A percentile compares a stretch with the other conserved stretches of the same genome.
Evolutionary conservation across 2,797 vertebrate genomes (phyloP).

Genomic region (Sebastes nivosus): DNA sequence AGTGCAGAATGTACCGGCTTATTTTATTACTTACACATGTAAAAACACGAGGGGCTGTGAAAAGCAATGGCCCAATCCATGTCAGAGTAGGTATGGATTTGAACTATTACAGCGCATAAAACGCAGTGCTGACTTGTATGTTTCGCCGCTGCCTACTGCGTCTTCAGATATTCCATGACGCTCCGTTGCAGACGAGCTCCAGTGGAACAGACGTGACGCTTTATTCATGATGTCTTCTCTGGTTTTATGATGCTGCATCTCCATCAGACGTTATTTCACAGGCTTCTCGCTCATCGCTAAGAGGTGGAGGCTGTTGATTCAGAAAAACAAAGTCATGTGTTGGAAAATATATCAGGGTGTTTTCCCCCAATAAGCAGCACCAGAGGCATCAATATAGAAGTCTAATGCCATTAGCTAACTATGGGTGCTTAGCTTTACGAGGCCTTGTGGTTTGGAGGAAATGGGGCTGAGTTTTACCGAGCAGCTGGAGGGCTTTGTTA

Average conservation of each 20-base stretch:
- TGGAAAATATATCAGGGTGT: conserved; percentile 74
- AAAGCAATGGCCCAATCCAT: conserved; percentile 25
- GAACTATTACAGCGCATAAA: not conserved
- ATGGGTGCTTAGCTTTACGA: conserved; percentile 70
- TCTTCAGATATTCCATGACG: conserved; percentile 46
- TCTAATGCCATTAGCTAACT: conserved; percentile 61
- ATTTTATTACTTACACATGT: conserved; percentile 71
- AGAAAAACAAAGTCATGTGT: conserved; percentile 69
- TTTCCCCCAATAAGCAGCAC: conserved; percentile 68
- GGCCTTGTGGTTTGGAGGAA: conserved; percentile 77
- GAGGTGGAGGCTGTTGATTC: conserved; percentile 65
- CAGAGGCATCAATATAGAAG: conserved; percentile 58
- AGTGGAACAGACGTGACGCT: conserved; percentile 19
- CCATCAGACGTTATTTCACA: conserved; percentile 56
- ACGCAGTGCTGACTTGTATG: conserved; percentile 5
- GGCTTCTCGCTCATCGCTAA: conserved; percentile 11
- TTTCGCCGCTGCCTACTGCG: not conserved
- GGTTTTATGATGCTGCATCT: conserved; percentile 36
- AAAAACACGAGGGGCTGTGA: conserved; percentile 49
- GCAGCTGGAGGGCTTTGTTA: conserved; percentile 75
- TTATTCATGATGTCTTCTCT: conserved; percentile 18
- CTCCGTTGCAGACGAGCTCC: not conserved
- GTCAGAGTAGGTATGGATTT: conserved; percentile 3
- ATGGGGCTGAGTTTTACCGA: conserved; percentile 62
- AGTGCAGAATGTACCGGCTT: conserved; percentile 17